These are phyloP conservation scores for Antheraea assamensis DNA, from an alignment of 2,888 invertebrate genomes.

Conservation along the genomic window DNA sequence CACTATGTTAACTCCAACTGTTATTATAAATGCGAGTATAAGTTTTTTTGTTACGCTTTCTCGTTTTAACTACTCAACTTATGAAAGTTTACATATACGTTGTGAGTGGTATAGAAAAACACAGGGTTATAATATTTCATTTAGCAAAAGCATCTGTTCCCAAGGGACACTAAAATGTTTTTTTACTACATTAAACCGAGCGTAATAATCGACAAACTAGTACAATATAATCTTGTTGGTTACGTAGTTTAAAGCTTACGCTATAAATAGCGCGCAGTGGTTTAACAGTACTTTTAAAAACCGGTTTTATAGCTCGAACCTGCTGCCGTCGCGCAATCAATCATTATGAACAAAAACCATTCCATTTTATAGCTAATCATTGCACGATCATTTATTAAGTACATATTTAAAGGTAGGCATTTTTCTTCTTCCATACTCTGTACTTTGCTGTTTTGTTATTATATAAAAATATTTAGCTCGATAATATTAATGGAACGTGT, in stretches of 20 bases:
- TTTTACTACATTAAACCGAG: too few relatives aligned
- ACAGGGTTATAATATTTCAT: too few relatives aligned
- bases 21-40: too few relatives aligned
- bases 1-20: too few relatives aligned
- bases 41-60: too few relatives aligned
- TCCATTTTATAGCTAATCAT: conserved; percentile 40
- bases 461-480: not conserved
- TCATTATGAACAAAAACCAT: conserved; percentile 56
- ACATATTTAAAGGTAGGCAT: not conserved
- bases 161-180: too few relatives aligned
- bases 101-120: too few relatives aligned
- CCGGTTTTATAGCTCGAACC: conserved; percentile 60
- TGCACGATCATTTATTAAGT: conserved; percentile 16
- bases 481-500: not conserved
- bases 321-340: conserved; percentile 58
- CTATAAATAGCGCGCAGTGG: conserved; percentile 20
- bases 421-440: not conserved
- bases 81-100: too few relatives aligned
- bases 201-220: not conserved
- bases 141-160: too few relatives aligned
- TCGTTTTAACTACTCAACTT: too few relatives aligned
- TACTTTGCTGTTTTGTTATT: not conserved
- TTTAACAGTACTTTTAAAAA: conserved; percentile 33
- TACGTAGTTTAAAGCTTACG: conserved; percentile 16
- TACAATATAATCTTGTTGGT: not conserved